Evolutionary conservation across 1,140 invertebrate genomes (phyloP).

Genomic region (Mya arenaria): DNA sequence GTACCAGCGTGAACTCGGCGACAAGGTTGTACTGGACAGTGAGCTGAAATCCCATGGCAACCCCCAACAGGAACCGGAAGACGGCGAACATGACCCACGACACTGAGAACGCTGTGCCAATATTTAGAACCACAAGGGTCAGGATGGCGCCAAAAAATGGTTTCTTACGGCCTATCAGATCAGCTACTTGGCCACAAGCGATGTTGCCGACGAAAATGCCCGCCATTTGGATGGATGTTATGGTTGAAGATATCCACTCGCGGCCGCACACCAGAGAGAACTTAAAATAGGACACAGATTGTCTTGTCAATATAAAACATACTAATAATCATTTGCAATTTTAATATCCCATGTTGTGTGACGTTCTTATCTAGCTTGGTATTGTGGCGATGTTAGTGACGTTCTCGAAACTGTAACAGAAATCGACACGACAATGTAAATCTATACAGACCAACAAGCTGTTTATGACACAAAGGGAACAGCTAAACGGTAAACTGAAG

Average conservation of each 20-base stretch:
- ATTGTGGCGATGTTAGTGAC: too few relatives aligned
- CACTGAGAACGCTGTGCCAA: constrained; percentile 56
- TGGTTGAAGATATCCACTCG: constrained; percentile 56
- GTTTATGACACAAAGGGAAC: too few relatives aligned
- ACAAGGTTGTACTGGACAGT: constrained; percentile 40
- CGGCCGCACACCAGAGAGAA: constrained; percentile 69
- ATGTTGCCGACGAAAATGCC: constrained; percentile 69
- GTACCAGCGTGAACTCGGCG: constrained; percentile 45
- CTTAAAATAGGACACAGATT: constrained; percentile 65
- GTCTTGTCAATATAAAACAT: too few relatives aligned
- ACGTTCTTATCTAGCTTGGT: too few relatives aligned
- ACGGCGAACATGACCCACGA: constrained; percentile 71
- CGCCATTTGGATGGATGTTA: constrained; percentile 73
- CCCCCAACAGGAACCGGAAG: constrained; percentile 68
- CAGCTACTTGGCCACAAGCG: constrained; percentile 64
- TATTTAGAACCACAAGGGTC: constrained; percentile 50
- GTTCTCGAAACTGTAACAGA: too few relatives aligned
- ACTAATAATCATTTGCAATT: too few relatives aligned
- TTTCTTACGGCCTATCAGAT: constrained; percentile 67
- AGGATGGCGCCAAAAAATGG: constrained; percentile 58
- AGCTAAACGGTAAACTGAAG: too few relatives aligned
- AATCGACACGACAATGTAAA: too few relatives aligned
- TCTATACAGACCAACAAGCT: too few relatives aligned
- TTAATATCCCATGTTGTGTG: too few relatives aligned
- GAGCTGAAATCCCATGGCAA: constrained; percentile 42